Evolutionary conservation across 2,888 invertebrate species (phyloP), one percentile per base, ranked within the genome.

Genomic region (Noctua janthe): DNA sequence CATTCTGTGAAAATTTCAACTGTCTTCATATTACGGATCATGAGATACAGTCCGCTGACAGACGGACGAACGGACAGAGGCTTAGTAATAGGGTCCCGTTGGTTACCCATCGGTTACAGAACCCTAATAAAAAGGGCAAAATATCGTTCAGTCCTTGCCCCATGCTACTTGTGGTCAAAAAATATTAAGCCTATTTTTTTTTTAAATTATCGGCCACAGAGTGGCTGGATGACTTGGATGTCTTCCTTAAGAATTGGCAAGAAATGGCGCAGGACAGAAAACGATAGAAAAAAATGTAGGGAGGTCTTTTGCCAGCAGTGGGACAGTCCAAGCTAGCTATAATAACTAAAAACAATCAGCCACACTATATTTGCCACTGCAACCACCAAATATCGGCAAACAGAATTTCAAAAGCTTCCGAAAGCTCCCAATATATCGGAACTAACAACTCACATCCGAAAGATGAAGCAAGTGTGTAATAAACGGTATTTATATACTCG

Each of bases 401-500:
- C 17, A 62, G 6, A 29, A n/a, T 17, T 43, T 66, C 17, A 76
- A 49, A 29, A 80, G 66, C 56, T 73, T 73, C 39, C 56, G n/a
- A n/a, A 64, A 67, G 23, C 67, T 17, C 29, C 2, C 23, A 39
- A 54, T 54, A 78, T 69, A 62, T 62, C 51, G 39, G 77, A 72
- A 72, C 47, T 62, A 69, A 49, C n/a, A 71, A 59, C n/a, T 71
- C 77, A 13, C 67, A 71, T 51, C 49, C 43, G 23, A 56, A 74
- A 56, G 35, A 74, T 71, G 29, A 64, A 75, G 66, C 64, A 70
- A 84, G 13, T 76, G 15, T 75, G 64, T 66, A 62, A 71, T 69
- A 59, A 84, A 49, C 47, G 72, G 39, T 83, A 87, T 85, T 83
- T 75, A 83, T 83, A 85, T 83, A 64, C 70, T 51, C 67, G 23